phyloP scores from a whole-genome alignment of 2,113 vertebrate genomes.

The Okapia johnstoni region DNA sequence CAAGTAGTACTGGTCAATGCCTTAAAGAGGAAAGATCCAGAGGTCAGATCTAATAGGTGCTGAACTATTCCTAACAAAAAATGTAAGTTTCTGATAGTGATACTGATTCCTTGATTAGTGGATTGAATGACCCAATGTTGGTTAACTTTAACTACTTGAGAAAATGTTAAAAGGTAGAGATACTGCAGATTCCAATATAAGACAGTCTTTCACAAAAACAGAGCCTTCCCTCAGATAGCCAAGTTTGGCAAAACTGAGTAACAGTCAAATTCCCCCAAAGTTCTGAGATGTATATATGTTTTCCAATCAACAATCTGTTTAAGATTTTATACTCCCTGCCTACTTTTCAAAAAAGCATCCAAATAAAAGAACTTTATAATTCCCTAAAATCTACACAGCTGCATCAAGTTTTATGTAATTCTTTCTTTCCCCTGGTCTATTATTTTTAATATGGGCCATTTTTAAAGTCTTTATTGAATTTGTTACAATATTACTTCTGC shows the following conservation, averaged over 20 bases:
- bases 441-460: not conserved
- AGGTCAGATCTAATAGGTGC: not conserved
- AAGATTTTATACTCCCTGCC: not conserved
- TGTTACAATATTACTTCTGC: not conserved
- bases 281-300: not conserved
- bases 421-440: not conserved
- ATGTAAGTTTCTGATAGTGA: not conserved
- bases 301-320: not conserved
- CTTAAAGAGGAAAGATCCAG: slow-evolving; percentile 39
- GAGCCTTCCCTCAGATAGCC: not conserved
- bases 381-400: not conserved
- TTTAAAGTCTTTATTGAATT: not conserved
- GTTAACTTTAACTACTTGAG: not conserved
- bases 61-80: not conserved
- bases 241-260: not conserved
- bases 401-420: not conserved
- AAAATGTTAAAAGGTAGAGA: not conserved
- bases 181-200: not conserved
- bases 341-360: not conserved
- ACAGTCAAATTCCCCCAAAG: not conserved
- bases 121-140: not conserved
- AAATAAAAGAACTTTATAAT: not conserved
- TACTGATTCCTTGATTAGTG: not conserved
- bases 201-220: not conserved
- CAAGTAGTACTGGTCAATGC: not conserved